Conservation (phyloP, 2,888 invertebrate species). For the Parnassius apollo region DNA sequence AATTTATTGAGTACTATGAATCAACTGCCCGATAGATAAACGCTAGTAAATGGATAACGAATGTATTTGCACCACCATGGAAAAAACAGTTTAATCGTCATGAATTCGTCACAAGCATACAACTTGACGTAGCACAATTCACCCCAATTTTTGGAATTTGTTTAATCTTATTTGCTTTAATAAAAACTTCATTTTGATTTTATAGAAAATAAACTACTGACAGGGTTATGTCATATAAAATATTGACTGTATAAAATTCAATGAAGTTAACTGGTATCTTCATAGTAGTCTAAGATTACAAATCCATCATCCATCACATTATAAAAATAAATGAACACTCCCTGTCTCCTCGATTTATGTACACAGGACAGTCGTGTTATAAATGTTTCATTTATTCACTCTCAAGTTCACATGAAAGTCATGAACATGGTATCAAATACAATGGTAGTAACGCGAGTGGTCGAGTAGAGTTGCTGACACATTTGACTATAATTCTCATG, state of each 20-base stretch:
- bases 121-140: too few species aligned
- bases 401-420: constrained; percentile 23
- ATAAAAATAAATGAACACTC: constrained; percentile 24
- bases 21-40: too few species aligned
- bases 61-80: too few species aligned
- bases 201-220: too few species aligned
- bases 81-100: too few species aligned
- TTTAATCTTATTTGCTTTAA: too few species aligned
- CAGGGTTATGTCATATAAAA: too few species aligned
- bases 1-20: too few species aligned
- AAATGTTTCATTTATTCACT: constrained; percentile 27
- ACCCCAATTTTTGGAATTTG: too few species aligned
- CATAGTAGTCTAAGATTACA: constrained; percentile 18
- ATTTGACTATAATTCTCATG: constrained; percentile 58
- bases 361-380: constrained; percentile 25
- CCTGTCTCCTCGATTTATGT: constrained; percentile 26
- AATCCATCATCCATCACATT: constrained; percentile 25
- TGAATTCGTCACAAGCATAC: too few species aligned
- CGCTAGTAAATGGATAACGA: too few species aligned
- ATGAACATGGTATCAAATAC: constrained; percentile 23
- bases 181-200: too few species aligned
- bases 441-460: constrained; percentile 26
- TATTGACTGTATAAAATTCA: neutral
- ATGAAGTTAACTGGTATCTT: constrained; percentile 1
- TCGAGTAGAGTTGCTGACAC: constrained; percentile 48